Conservation (phyloP, 2,888 invertebrate species). For the Oscheius sp. region DNA sequence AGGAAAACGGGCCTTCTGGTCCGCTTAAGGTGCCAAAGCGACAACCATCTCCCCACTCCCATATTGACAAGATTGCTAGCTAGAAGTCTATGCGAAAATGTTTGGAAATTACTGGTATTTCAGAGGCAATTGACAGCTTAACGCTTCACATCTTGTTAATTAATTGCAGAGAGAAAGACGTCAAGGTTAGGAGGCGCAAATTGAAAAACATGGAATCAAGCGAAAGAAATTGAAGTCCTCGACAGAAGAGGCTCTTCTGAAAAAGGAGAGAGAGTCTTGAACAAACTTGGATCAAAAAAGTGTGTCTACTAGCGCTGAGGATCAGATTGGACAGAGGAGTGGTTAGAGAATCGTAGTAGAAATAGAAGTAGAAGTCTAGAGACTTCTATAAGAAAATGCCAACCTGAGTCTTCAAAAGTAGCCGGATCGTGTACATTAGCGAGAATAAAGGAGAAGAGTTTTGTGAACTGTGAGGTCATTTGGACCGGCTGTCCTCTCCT, state of each 20-base stretch:
- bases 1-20: slow-evolving; percentile 15
- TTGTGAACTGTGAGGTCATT: slow-evolving; percentile 78
- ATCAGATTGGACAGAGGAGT: too few species aligned
- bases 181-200: not conserved
- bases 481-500: slow-evolving; percentile 25
- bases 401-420: slow-evolving; percentile 59
- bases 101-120: not conserved
- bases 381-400: not conserved
- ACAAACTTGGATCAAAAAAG: too few species aligned
- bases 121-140: not conserved
- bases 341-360: too few species aligned
- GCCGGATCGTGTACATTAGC: slow-evolving; percentile 72
- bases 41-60: slow-evolving; percentile 12
- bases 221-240: too few species aligned
- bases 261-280: too few species aligned
- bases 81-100: slow-evolving; percentile 14
- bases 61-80: slow-evolving; percentile 20
- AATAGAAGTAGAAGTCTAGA: too few species aligned
- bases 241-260: too few species aligned
- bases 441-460: slow-evolving; percentile 72
- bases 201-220: not conserved
- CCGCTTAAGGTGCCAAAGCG: slow-evolving; percentile 29
- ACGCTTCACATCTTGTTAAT: slow-evolving; percentile 15
- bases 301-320: too few species aligned
- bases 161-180: slow-evolving; percentile 17